These are phyloP conservation scores for Gasteruption jaculator DNA, from an alignment of 2,888 invertebrate species.

Conservation along the genomic window DNA sequence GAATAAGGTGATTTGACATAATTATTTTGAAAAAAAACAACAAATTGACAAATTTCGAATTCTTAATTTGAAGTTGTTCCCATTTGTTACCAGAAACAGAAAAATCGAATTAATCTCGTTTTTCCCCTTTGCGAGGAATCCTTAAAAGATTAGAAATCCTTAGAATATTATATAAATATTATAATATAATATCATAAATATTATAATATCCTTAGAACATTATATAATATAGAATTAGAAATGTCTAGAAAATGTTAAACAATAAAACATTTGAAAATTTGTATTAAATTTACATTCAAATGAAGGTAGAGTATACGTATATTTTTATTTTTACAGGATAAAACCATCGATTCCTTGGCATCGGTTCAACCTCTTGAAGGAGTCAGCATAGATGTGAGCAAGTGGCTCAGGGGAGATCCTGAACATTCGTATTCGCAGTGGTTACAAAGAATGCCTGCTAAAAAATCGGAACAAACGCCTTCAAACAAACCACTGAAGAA, in stretches of 20 bases:
- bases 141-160: too few relatives aligned
- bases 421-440: constrained; percentile 69
- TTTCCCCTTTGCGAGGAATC: neutral
- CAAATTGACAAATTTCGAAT: too few relatives aligned
- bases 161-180: too few relatives aligned
- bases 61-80: constrained; percentile 2
- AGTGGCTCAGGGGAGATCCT: constrained; percentile 70
- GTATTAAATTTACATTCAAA: too few relatives aligned
- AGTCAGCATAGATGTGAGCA: constrained; percentile 67
- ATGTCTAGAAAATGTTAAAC: too few relatives aligned
- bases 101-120: too few relatives aligned
- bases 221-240: too few relatives aligned
- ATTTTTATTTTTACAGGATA: constrained; percentile 41
- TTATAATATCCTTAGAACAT: neutral
- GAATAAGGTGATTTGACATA: constrained; percentile 48
- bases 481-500: constrained; percentile 38
- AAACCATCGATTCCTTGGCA: constrained; percentile 55
- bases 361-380: constrained; percentile 58
- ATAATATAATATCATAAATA: too few relatives aligned
- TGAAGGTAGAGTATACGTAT: too few relatives aligned
- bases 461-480: constrained; percentile 39
- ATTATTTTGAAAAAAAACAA: constrained; percentile 3
- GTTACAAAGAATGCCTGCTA: constrained; percentile 62
- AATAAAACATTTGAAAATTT: too few relatives aligned
- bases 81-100: too few relatives aligned